These are phyloP conservation scores for Stenodema calcarata DNA, from an alignment of 2,888 invertebrate genomes.

Conservation along the genomic window DNA sequence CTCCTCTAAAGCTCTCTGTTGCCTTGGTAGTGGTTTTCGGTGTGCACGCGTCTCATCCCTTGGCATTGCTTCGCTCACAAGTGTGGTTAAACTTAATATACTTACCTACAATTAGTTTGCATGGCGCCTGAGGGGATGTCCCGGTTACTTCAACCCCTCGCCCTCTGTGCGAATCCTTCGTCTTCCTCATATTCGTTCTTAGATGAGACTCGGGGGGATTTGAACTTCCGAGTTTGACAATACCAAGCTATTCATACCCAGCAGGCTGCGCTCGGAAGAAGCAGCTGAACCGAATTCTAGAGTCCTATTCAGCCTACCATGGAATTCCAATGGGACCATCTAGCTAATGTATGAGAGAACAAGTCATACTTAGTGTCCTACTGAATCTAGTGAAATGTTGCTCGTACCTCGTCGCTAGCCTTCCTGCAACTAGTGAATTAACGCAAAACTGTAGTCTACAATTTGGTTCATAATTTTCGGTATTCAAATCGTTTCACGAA, in stretches of 20 bases:
- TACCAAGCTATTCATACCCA: background rate
- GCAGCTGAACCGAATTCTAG: background rate
- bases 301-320: background rate
- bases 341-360: no score
- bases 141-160: background rate
- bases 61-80: background rate
- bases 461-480: no score
- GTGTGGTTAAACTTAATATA: slow-evolving; percentile 23
- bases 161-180: background rate
- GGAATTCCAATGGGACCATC: no score
- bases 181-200: background rate
- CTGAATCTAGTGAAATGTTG: no score
- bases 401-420: no score
- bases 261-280: background rate
- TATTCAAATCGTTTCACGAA: no score
- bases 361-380: no score
- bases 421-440: no score
- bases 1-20: background rate
- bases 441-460: no score
- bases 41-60: background rate
- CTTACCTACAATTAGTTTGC: background rate
- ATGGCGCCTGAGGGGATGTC: background rate
- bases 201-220: background rate
- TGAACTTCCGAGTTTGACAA: background rate
- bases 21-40: background rate